These are phyloP conservation scores for Cydia amplana DNA, from an alignment of 1,140 invertebrate species.

Conservation along the genomic window DNA sequence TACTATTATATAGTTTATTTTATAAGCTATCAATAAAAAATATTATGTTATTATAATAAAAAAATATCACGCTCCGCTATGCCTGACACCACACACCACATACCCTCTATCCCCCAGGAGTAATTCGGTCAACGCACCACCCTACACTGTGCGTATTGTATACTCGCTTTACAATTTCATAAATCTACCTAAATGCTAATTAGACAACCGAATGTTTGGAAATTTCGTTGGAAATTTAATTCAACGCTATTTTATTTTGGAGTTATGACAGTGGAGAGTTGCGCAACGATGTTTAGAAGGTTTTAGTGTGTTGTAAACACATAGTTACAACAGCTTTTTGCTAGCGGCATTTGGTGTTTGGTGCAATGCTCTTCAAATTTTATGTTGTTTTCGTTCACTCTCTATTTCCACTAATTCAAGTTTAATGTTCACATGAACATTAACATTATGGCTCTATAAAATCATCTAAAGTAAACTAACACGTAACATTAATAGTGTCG, in stretches of 20 bases:
- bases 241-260: slow-evolving; percentile 20
- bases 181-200: slow-evolving; percentile 32
- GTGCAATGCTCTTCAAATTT: not conserved
- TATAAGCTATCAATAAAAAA: not conserved
- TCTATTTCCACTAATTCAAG: not conserved
- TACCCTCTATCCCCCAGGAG: slow-evolving; percentile 4
- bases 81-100: not conserved
- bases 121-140: slow-evolving; percentile 21
- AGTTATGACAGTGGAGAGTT: slow-evolving; percentile 4
- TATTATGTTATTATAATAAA: not conserved
- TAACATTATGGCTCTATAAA: no score
- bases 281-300: not conserved
- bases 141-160: slow-evolving; percentile 25
- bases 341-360: not conserved
- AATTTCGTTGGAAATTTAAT: slow-evolving; percentile 23
- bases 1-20: not conserved
- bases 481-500: no score
- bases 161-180: slow-evolving; percentile 14
- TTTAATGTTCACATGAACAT: no score
- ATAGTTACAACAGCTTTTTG: not conserved
- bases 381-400: not conserved
- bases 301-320: slow-evolving; percentile 7
- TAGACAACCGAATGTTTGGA: slow-evolving; percentile 10
- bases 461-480: no score
- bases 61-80: not conserved